Conservation (phyloP, 2,113 vertebrate species). For the Brachionichthys hirsutus region DNA sequence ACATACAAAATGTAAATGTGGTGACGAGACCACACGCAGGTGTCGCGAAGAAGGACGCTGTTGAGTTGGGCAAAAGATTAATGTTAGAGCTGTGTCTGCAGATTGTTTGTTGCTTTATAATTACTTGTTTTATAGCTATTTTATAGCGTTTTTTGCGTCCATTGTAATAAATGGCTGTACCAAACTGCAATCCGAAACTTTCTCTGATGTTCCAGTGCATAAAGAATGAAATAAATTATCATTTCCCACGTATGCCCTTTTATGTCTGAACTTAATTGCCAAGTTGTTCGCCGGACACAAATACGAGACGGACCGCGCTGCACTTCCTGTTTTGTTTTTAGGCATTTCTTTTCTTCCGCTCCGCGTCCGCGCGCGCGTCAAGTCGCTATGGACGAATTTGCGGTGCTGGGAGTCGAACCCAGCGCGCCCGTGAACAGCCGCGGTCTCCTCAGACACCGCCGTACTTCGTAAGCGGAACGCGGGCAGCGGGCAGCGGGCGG, state of each 20-base stretch:
- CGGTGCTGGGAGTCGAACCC: constrained; percentile 11
- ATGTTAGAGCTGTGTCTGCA: too few relatives aligned
- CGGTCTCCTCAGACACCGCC: constrained; percentile 6
- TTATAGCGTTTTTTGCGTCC: not conserved
- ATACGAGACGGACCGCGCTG: constrained; percentile 54
- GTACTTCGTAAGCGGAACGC: constrained; percentile 30
- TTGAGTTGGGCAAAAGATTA: too few relatives aligned
- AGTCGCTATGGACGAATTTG: constrained; percentile 56
- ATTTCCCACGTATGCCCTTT: too few relatives aligned
- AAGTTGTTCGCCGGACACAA: constrained; percentile 68
- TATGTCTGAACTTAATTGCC: not conserved
- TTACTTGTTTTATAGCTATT: not conserved
- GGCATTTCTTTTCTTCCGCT: constrained; percentile 9
- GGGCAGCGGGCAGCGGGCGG: constrained; percentile 14
- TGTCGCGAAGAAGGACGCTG: too few relatives aligned
- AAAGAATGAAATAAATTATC: too few relatives aligned
- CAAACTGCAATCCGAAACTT: too few relatives aligned
- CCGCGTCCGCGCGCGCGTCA: constrained; percentile 19
- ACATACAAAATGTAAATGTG: too few relatives aligned
- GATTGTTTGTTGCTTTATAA: not conserved
- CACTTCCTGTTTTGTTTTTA: constrained; percentile 79
- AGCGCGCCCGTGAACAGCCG: constrained; percentile 30
- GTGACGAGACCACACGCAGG: too few relatives aligned
- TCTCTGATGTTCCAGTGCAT: too few relatives aligned
- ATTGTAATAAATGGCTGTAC: too few relatives aligned